These are phyloP conservation scores for Plagiodera versicolora DNA, from an alignment of 2,888 invertebrate genomes.

Conservation along the genomic window DNA sequence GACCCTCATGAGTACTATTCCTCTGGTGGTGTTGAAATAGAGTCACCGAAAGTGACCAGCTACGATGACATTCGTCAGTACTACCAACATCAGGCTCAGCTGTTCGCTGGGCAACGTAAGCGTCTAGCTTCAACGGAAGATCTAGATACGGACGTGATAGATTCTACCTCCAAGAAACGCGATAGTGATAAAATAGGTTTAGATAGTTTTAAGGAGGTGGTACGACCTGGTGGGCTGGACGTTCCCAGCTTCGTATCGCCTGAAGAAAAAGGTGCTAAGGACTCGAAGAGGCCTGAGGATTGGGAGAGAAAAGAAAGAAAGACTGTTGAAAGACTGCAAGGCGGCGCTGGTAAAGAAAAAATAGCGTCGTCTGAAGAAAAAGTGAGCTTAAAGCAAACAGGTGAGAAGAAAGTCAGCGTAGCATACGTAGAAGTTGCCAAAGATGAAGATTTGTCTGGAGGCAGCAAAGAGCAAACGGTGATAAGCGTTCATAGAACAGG, in stretches of 20 bases:
- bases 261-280: constrained; percentile 55
- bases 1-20: constrained; percentile 30
- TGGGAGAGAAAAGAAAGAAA: constrained; percentile 53
- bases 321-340: constrained; percentile 53
- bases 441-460: constrained; percentile 17
- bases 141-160: constrained; percentile 46
- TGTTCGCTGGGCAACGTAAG: constrained; percentile 49
- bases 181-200: constrained; percentile 49
- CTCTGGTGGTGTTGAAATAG: constrained; percentile 38
- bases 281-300: constrained; percentile 54
- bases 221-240: constrained; percentile 47
- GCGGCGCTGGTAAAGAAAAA: constrained; percentile 52
- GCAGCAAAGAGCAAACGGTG: constrained; percentile 26
- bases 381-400: constrained; percentile 39
- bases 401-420: constrained; percentile 39
- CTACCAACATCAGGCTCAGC: constrained; percentile 49
- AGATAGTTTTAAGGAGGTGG: constrained; percentile 48
- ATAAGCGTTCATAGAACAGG: constrained; percentile 21
- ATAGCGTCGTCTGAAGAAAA: constrained; percentile 39
- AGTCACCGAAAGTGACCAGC: constrained; percentile 49
- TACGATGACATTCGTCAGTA: constrained; percentile 51
- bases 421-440: constrained; percentile 33
- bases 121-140: constrained; percentile 55
- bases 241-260: constrained; percentile 46
- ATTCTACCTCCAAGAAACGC: constrained; percentile 53